Base-by-base conservation (phyloP, 1,140 invertebrate genomes). In the Papilio helenus region DNA sequence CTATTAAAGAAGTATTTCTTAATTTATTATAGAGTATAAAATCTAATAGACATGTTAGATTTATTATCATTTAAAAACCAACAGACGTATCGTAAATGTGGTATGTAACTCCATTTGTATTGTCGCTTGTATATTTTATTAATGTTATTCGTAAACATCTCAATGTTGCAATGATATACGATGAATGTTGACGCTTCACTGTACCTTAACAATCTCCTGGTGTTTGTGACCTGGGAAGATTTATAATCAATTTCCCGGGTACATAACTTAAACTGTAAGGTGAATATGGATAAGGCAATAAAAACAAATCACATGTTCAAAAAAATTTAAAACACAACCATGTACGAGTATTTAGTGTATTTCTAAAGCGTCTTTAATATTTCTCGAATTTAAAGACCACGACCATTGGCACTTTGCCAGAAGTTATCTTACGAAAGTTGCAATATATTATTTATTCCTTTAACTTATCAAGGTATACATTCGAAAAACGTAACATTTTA, bases 221-320 rank as follows among this genome's bases (percentile, higher is more conserved):
- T 79, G 80, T 79, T 79, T 65, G 76, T 81, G 73, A 79, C 76
- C 44, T 65, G 68, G 76, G 65, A 81, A 81, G 80, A 81, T 81
- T 82, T 82, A 82, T 72, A 82, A 73, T 80, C 72, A 72, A 79
- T 80, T 82, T 82, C 77, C 77, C 58, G 72, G 51, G 55, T 79
- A 42, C 39, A 74, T 71, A 34, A 68, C 76, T 79, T 46, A 65
- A 58, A 1, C 42, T 46, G 20, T 72, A 18, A 34, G 72, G 20
- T 29, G 23, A 73, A 65, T 73, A 51, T 81, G 10, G 76, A 72
- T 49, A 71, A 72, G 49, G 72, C 34, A 61, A 61, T 23, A 2
- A 55, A 20, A 55, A 55, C 16, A 49, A 49, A 3, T 16, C 1
- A 16, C 46, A 49, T n/a, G n/a, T 49, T 16, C 3, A 16, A 49